Conservation (phyloP, 2,888 invertebrate species). For the Nephrocerus scutellatus region DNA sequence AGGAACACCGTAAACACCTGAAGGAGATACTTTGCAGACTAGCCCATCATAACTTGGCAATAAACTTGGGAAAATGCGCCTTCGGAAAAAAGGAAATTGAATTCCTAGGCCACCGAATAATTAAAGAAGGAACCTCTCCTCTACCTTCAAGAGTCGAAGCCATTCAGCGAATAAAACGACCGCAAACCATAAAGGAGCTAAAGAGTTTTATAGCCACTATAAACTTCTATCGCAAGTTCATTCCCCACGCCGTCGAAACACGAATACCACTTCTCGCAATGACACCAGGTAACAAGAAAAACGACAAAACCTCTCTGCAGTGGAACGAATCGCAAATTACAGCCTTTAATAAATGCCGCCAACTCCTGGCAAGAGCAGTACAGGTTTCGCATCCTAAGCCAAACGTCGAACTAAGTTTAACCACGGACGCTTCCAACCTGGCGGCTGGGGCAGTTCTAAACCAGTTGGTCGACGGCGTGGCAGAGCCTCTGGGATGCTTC, state of each 20-base stretch:
- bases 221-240: conserved; percentile 23
- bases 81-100: conserved; percentile 10
- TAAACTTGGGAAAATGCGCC: conserved; percentile 13
- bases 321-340: conserved; percentile 11
- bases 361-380: conserved; percentile 11
- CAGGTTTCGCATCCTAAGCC: conserved; percentile 9
- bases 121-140: no score
- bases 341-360: conserved; percentile 18
- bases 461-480: conserved; percentile 12
- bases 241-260: conserved; percentile 12
- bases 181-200: conserved; percentile 18
- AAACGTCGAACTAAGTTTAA: conserved; percentile 9
- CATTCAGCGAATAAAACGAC: no score
- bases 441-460: conserved; percentile 18
- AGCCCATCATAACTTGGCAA: conserved; percentile 7
- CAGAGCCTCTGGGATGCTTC: no score
- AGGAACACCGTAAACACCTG: conserved; percentile 11
- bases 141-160: conserved; percentile 6
- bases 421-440: conserved; percentile 13
- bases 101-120: conserved; percentile 15
- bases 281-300: conserved; percentile 17
- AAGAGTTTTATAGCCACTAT: conserved; percentile 22
- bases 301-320: conserved; percentile 13
- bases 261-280: conserved; percentile 14
- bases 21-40: conserved; percentile 4